These are phyloP conservation scores for Ursus arctos DNA, from an alignment of 2,113 vertebrate species.

Conservation along the genomic window DNA sequence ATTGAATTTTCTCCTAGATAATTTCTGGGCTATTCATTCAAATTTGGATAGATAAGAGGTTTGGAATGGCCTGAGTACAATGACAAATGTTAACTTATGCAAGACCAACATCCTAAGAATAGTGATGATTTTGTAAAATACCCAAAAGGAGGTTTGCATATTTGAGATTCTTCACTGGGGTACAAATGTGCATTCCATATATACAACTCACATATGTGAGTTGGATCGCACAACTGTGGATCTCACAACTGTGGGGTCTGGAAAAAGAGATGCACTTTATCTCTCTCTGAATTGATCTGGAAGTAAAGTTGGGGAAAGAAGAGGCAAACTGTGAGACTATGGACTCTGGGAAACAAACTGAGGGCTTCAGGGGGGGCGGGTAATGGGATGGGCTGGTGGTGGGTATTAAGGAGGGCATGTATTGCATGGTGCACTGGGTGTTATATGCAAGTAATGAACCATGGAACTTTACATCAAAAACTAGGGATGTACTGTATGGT, in stretches of 20 bases:
- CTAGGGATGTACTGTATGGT: too few relatives aligned
- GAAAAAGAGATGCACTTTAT: background rate
- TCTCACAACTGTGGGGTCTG: background rate
- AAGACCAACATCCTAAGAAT: constrained; percentile 59
- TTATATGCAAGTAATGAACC: too few relatives aligned
- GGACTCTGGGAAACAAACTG: too few relatives aligned
- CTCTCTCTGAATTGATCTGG: background rate
- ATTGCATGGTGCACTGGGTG: too few relatives aligned
- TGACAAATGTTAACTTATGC: constrained; percentile 50
- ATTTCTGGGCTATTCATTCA: constrained; percentile 59
- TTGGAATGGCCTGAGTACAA: background rate
- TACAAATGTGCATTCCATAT: background rate
- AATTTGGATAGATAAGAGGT: constrained; percentile 56
- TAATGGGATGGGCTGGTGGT: too few relatives aligned
- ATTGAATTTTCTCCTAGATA: constrained; percentile 59
- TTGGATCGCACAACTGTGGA: background rate
- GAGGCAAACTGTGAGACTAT: background rate
- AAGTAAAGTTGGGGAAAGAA: background rate
- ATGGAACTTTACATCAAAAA: too few relatives aligned
- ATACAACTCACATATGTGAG: too few relatives aligned
- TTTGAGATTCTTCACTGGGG: constrained; percentile 28
- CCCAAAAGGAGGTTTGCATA: constrained; percentile 9
- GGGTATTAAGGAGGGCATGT: too few relatives aligned
- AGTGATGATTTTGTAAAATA: constrained; percentile 51
- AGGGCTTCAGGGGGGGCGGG: too few relatives aligned